Conservation (phyloP, 92 coral and sea anemone species). For the Actinernus sp. region DNA sequence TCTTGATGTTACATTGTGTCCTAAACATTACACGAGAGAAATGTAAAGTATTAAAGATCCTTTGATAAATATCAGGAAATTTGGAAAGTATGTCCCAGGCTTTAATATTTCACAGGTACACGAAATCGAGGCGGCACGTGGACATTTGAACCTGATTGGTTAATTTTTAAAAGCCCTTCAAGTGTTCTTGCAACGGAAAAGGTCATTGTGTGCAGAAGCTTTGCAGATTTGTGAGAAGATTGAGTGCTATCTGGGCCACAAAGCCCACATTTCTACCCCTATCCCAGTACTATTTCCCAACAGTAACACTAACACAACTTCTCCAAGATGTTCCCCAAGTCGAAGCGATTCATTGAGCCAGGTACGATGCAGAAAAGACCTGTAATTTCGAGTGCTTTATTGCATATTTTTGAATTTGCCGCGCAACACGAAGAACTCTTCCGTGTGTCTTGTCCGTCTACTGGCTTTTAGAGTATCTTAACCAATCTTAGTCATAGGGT, state of each 20-base stretch:
- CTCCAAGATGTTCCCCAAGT: constrained; percentile 64
- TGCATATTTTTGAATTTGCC: constrained; percentile 10
- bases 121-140: constrained; percentile 23
- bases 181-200: constrained; percentile 13
- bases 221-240: constrained; percentile 1
- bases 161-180: constrained; percentile 10
- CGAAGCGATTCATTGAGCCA: constrained; percentile 69
- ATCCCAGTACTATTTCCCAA: neutral
- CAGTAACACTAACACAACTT: neutral
- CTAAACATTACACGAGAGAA: too few species aligned
- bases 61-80: too few species aligned
- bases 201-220: neutral
- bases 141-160: constrained; percentile 55
- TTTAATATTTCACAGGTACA: too few species aligned
- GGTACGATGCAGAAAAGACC: constrained; percentile 35
- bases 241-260: neutral
- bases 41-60: too few species aligned
- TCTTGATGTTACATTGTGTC: too few species aligned
- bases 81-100: too few species aligned
- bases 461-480: too few species aligned
- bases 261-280: neutral
- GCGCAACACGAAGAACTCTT: too few species aligned
- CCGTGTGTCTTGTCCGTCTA: too few species aligned
- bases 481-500: too few species aligned
- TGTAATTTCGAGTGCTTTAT: too few species aligned